Evolutionary conservation across 2,113 vertebrate genomes (phyloP).

Genomic region (Connochaetes taurinus): DNA sequence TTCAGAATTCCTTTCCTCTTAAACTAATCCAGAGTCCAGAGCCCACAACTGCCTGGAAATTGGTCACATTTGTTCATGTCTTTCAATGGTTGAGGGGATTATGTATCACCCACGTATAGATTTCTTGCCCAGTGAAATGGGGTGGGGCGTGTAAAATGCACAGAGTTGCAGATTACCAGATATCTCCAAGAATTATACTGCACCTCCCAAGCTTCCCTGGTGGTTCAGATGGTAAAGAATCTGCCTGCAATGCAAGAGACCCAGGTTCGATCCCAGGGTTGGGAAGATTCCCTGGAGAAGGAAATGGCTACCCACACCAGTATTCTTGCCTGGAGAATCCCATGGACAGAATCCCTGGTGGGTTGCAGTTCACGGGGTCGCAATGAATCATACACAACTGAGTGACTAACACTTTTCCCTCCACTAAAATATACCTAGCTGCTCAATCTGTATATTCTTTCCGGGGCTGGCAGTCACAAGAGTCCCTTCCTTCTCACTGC

Average conservation of each 20-base stretch:
- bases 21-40: not conserved
- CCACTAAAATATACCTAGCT: not conserved
- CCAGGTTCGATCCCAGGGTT: not conserved
- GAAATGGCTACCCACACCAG: not conserved
- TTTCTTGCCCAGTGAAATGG: not conserved
- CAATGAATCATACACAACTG: not conserved
- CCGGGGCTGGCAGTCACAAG: not conserved
- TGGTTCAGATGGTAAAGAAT: not conserved
- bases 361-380: not conserved
- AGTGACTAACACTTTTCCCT: not conserved
- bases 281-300: not conserved
- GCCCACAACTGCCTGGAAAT: not conserved
- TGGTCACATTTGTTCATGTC: not conserved
- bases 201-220: not conserved
- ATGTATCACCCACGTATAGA: not conserved
- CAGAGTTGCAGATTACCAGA: not conserved
- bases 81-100: not conserved
- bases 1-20: not conserved
- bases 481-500: not conserved
- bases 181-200: not conserved
- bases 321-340: not conserved
- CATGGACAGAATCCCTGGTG: not conserved
- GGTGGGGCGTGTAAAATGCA: not conserved
- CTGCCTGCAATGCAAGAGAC: not conserved
- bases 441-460: not conserved